These are phyloP conservation scores for Enteromius argenteus DNA, from an alignment of 2,797 vertebrate genomes.

Conservation along the genomic window DNA sequence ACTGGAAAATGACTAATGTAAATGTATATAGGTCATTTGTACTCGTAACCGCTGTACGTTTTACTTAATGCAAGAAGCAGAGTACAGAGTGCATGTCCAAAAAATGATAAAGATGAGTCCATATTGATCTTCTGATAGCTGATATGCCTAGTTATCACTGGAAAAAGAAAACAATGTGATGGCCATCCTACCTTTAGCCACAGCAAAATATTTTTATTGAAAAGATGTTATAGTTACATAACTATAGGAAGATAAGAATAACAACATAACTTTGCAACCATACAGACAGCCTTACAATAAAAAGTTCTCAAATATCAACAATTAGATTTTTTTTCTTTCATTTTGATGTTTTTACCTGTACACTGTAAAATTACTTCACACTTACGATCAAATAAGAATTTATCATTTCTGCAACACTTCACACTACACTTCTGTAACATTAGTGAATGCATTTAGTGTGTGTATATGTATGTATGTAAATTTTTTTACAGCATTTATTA, in stretches of 20 bases:
- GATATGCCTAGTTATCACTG: not conserved
- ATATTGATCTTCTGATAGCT: not conserved
- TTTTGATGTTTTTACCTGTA: not conserved
- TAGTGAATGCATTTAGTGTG: not conserved
- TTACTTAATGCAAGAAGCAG: constrained; percentile 9
- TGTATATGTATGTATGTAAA: too few relatives aligned
- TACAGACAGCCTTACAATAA: not conserved
- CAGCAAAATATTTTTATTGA: constrained; percentile 18
- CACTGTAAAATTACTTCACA: not conserved
- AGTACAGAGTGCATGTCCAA: not conserved
- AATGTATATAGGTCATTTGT: not conserved
- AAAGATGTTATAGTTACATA: constrained; percentile 25
- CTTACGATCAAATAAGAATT: not conserved
- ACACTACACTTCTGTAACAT: not conserved
- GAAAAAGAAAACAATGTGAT: not conserved
- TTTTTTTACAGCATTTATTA: constrained; percentile 1
- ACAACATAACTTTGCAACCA: not conserved
- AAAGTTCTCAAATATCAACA: not conserved
- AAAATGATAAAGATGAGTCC: not conserved
- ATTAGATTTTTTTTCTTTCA: not conserved
- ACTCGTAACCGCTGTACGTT: not conserved
- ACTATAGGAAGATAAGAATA: not conserved
- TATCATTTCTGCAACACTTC: not conserved
- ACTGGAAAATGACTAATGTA: too few relatives aligned
- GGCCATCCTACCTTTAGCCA: not conserved